Base-by-base conservation (phyloP, 2,797 vertebrate species). In the Eremophila alpestris region DNA sequence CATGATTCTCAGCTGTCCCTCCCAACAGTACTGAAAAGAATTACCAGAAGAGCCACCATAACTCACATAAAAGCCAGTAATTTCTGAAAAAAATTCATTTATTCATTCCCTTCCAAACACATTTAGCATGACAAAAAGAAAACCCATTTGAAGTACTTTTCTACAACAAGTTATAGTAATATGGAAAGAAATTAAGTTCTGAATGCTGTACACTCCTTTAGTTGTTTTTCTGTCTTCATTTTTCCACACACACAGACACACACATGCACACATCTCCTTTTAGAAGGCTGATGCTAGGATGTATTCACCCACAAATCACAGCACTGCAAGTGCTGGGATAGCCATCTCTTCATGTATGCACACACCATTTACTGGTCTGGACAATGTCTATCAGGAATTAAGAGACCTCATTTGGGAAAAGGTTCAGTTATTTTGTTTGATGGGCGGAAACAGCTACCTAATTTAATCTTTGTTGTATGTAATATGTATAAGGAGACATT, bases 391-490 rank as follows among this genome's bases (percentile, higher is more conserved):
- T 55, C 68, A 83, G 68, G 41, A 87, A 91, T 87, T 84, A 89
- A 89, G 38, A 92, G 73, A 74, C 65, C 65, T 89, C 87, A 83
- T 41, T 19, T 81, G 78, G 87, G 82, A 91, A 85, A 85, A 94
- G 91, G 75, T 73, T 94, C 75, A 30, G 46, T 87, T 77, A 92
- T 77, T 92, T 76, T 85, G 69, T 58, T 87, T 92, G 84, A 81
- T 78, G 58, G 89, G 84, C 36, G 75, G 87, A 95, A 95, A 62
- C 62, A 85, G 81, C 18, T 85, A 64, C 18, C 52, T 90, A 89
- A 93, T 95, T 93, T 82, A 91, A 93, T 95, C 82, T 89, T 54
- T 70, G 75, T 73, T 91, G 55, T 54, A 27, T 9, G 11, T n/a
- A 88, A 82, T 74, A 45, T 17, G 36, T 62, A 34, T 34, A 81